A percentile compares a stretch with the other conserved stretches of the same genome.
Conservation (phyloP, 2,888 invertebrate genomes). For the Drosophila trichaetosa region DNA sequence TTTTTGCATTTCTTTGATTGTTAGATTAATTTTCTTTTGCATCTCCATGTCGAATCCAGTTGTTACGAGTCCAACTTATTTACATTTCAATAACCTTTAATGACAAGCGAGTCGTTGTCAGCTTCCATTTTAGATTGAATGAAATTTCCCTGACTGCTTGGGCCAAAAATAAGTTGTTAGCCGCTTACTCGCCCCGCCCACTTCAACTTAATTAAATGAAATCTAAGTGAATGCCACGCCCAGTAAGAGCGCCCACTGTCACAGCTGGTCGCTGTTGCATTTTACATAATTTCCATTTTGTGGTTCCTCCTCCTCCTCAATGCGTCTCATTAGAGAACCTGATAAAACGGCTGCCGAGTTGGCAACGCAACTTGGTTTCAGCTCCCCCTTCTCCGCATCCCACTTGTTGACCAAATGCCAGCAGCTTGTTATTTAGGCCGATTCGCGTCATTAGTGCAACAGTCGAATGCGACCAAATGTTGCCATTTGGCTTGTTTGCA, state of each 20-base stretch:
- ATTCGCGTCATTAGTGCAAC: constrained; percentile 73
- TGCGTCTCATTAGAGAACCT: constrained; percentile 65
- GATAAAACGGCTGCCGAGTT: constrained; percentile 53
- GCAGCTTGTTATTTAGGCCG: constrained; percentile 73
- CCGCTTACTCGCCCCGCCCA: constrained; percentile 7
- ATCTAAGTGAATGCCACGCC: constrained; percentile 47
- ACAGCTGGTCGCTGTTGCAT: constrained; percentile 54
- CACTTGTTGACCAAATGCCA: constrained; percentile 70
- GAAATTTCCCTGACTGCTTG: neutral
- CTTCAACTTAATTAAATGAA: constrained; percentile 70
- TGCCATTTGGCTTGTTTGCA: constrained; percentile 32
- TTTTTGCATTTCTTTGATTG: constrained; percentile 29
- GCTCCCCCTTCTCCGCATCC: neutral
- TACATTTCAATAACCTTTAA: neutral
- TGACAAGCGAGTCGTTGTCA: constrained; percentile 15
- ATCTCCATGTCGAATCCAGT: neutral
- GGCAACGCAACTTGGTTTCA: constrained; percentile 38
- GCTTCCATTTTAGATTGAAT: neutral
- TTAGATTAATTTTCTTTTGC: constrained; percentile 25
- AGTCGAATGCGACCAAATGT: constrained; percentile 54
- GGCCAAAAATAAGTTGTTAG: neutral
- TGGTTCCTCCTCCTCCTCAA: constrained; percentile 35
- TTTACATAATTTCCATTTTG: constrained; percentile 69
- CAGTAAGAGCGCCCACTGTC: constrained; percentile 25
- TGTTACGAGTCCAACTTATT: neutral